Base-by-base conservation (phyloP, 2,113 vertebrate genomes). In the Hippoglossus stenolepis region DNA sequence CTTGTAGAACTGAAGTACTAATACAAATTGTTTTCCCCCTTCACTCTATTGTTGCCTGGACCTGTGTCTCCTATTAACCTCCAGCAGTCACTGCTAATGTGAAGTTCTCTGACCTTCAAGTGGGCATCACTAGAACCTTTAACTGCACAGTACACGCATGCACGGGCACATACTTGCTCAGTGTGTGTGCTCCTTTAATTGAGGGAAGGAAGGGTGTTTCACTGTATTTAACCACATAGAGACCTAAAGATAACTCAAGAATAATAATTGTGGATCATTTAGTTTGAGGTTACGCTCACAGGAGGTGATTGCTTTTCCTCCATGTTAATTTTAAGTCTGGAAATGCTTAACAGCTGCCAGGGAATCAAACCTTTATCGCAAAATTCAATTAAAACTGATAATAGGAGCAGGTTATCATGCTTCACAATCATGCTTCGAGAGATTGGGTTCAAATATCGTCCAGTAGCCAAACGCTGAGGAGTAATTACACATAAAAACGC, bases 401-500 rank as follows among this genome's bases (percentile, higher is more conserved):
- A 80, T 31, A 23, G 23, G 23, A 59, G 58, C 21, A 17, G 13
- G 23, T 56, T 85, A 79, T 85, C 59, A 0, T 26, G 35, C 18
- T 21, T 51, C 12, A 35, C 13, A 70, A 77, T 77, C 73, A 51
- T 10, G 28, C 69, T 53, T 26, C 6, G 14, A 28, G 13, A 64
- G 20, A 85, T 31, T 79, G 65, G 23, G 72, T 79, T 82, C 76
- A 80, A 70, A 70, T 47, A 18, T 21, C 31, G 40, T 65, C 20
- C 17, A 31, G 26, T 5, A 14, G 31, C 20, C 26, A 2, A 51
- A 73, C 35, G 28, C 28, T 58, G 7, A 64, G 3, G 5, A 59
- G 40, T 57, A 65, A 68, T 69, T 20, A 21, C 9, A 47, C 2
- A 51, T 51, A 35, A 23, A 45, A 58, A 60, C 21, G n/a, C 31